Evolutionary conservation across 2,888 invertebrate species (phyloP), one percentile per base, ranked within the genome.

Genomic region (Andrena flavipes): DNA sequence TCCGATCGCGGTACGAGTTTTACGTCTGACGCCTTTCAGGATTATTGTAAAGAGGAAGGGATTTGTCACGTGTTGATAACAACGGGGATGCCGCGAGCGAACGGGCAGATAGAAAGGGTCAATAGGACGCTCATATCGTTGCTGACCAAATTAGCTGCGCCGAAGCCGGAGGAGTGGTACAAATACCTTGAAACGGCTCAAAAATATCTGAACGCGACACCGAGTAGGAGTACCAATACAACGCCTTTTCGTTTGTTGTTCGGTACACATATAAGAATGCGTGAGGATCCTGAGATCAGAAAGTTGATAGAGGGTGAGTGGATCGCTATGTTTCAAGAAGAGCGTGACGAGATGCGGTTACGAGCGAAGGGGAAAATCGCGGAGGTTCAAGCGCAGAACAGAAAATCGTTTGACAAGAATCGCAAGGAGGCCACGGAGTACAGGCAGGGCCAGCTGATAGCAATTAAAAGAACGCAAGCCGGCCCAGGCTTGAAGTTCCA

Each of bases 231-330:
- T 42, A 42, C 13, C 42, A 42, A 42, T 42, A 42, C 42, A 42
- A 42, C 42, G 13, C 42, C 42, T 42, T 42, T 42, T 42, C 42
- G 42, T 42, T 42, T 42, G 3, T 7, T 42, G 42, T 68, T 56
- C 8, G 68, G 54, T 13, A 35, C 23, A 7, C 68, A 33, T 13
- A 8, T 68, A 23, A 33, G 23, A 54, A 68, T 68, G 10, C 54
- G 54, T 4, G 68, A 68, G 7, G 54, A 68, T 6, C 68, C 20
- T 7, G 6, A 7, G n/a, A 35, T 68, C 7, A 7, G 42, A 4
- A 23, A 42, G 8, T 1, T 60, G 8, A 48, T 70, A 26, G 59
- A 70, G 7, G 42, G 16, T 4, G 59, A 69, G 10, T 69, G 59
- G 59, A 29, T 26, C 1, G 30, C 4, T 4, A 59, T 69, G 42